Evolutionary conservation across 2,888 invertebrate genomes (phyloP).

Genomic region (Laothoe populi): DNA sequence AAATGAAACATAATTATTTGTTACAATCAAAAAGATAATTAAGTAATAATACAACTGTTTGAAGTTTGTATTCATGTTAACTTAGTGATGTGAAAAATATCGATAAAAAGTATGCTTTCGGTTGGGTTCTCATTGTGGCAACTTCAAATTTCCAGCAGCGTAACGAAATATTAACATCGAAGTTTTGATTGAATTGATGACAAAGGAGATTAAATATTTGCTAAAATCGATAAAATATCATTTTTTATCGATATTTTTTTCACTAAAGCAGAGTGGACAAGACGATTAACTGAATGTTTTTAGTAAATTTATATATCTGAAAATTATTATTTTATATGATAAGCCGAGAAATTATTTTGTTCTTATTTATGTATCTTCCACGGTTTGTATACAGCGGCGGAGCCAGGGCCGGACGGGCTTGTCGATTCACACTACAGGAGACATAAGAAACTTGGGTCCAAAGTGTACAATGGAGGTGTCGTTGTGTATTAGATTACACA

Average conservation of each 20-base stretch:
- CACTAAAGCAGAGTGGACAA: slow-evolving; percentile 2
- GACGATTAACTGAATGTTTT: slow-evolving; percentile 4
- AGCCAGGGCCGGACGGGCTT: neutral
- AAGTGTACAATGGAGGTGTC: neutral
- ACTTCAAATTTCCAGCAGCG: neutral
- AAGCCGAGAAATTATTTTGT: slow-evolving; percentile 13
- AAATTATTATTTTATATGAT: slow-evolving; percentile 1
- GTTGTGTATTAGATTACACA: too few species aligned
- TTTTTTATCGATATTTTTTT: slow-evolving; percentile 15
- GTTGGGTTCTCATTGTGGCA: neutral
- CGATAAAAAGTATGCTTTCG: neutral
- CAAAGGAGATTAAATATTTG: neutral
- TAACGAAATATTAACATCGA: neutral
- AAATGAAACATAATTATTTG: neutral
- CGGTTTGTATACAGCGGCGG: slow-evolving; percentile 18
- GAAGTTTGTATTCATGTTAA: neutral
- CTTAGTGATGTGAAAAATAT: slow-evolving; percentile 9
- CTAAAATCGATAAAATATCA: neutral
- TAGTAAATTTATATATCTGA: slow-evolving; percentile 23
- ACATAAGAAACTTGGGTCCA: neutral
- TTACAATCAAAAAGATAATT: slow-evolving; percentile 16
- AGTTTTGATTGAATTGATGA: neutral
- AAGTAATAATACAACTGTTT: neutral
- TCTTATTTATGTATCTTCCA: slow-evolving; percentile 23
- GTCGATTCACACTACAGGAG: neutral